Base-by-base conservation (phyloP, 2,888 invertebrate species). In the Drosophila neoperkinsi region DNA sequence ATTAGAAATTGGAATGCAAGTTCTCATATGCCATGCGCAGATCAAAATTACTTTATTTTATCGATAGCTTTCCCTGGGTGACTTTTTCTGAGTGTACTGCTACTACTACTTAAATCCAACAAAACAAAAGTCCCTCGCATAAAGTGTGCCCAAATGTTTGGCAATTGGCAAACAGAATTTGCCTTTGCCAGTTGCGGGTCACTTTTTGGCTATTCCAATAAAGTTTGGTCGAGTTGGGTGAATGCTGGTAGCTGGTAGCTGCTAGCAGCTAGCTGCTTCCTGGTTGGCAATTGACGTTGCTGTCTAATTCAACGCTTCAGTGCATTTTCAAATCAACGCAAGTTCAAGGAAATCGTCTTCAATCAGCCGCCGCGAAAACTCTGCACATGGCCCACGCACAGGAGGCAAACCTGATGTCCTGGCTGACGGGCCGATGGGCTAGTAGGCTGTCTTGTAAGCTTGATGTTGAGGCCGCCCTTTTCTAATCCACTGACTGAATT, bases 401-500 rank as follows among this genome's bases (percentile, higher is more conserved):
- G 3, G 46, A 43, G 59, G 36, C 62, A n/a, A 71, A 75, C 80
- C 74, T 77, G 74, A 68, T 36, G 43, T 69, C 69, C 72, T 71
- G 61, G 60, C 52, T 66, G 43, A 1, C 28, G 38, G 65, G 43
- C 51, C 43, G 34, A 25, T 10, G 38, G 51, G n/a, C 52, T 56
- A 43, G 52, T 46, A 41, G 64, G 13, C 31, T 58, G 52, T 57
- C 51, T 61, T 59, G 63, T 41, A 41, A 62, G 33, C 52, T 33
- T 33, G 51, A 58, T 61, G 64, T 59, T 53, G 60, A 64, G 57
- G 76, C 75, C 89, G 87, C 89, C 89, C 87, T 87, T 89, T 90
- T 88, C 88, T 88, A 88, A 88, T 90, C 90, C 88, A 88, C 74
- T 88, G 90, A 83, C 87, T 88, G 84, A 88, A 83, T 84, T 88